Percentiles rank a stretch among this genome's conserved stretches.
phyloP scores from a whole-genome alignment of 2,113 vertebrate genomes.

The Triplophysa tibetana region DNA sequence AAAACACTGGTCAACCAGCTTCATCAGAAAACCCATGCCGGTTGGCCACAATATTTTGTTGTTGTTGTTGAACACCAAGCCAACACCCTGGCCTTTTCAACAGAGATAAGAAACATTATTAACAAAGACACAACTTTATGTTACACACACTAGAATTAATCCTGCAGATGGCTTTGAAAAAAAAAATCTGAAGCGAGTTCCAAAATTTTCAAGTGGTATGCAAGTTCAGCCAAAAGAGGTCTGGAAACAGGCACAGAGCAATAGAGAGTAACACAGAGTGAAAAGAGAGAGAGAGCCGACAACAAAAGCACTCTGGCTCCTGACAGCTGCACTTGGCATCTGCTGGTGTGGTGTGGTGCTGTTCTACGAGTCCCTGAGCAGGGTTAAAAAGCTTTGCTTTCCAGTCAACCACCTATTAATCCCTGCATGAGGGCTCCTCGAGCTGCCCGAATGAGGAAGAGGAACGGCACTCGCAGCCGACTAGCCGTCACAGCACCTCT shows the following conservation, averaged over 20 bases:
- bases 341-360: conserved; percentile 83
- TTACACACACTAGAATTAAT: background rate
- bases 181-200: background rate
- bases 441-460: conserved; percentile 74
- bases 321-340: conserved; percentile 94
- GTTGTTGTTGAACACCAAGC: too few relatives aligned
- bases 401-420: conserved; percentile 87
- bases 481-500: conserved; percentile 75
- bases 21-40: too few relatives aligned
- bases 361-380: conserved; percentile 86
- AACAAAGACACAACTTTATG: background rate
- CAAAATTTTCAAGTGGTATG: conserved; percentile 14
- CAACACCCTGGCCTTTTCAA: background rate
- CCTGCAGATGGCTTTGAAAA: background rate
- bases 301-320: conserved; percentile 72
- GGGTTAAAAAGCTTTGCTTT: conserved; percentile 91
- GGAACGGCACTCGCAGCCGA: conserved; percentile 56
- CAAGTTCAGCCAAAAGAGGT: conserved; percentile 1
- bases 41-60: too few relatives aligned
- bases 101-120: background rate
- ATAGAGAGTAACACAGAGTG: conserved; percentile 31
- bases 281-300: conserved; percentile 47
- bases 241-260: conserved; percentile 22
- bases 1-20: too few relatives aligned
- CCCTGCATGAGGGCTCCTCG: conserved; percentile 80